phyloP scores from a whole-genome alignment of 64 coral and sea anemone genomes.

The Montipora capricornis region DNA sequence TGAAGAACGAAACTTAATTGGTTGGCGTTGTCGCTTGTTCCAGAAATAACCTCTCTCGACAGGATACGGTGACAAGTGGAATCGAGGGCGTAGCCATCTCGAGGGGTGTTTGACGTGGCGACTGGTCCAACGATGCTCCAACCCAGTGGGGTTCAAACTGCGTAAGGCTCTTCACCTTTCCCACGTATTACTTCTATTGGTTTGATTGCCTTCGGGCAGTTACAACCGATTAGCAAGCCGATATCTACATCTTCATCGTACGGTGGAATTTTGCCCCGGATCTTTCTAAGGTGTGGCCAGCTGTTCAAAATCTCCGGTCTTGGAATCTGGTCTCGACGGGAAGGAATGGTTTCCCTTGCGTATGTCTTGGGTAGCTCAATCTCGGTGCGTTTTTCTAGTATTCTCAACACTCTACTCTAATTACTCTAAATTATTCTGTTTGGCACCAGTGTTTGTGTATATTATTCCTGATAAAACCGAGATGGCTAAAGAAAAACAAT shows the following conservation, averaged over 20 bases:
- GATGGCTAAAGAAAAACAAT: too few relatives aligned
- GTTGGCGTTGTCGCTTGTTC: neutral
- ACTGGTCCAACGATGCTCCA: constrained; percentile 80
- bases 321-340: constrained; percentile 71
- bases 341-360: constrained; percentile 38
- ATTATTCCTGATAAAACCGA: too few relatives aligned
- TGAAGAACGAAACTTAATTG: neutral
- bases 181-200: constrained; percentile 71
- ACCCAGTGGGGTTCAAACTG: constrained; percentile 74
- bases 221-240: constrained; percentile 79
- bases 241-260: constrained; percentile 46
- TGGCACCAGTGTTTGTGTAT: too few relatives aligned
- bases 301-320: constrained; percentile 43
- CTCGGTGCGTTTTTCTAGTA: too few relatives aligned
- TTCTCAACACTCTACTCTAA: too few relatives aligned
- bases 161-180: constrained; percentile 74
- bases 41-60: neutral
- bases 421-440: too few relatives aligned
- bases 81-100: neutral
- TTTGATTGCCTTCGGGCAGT: constrained; percentile 81
- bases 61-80: neutral
- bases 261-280: constrained; percentile 56
- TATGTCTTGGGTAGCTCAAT: too few relatives aligned
- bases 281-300: constrained; percentile 70
- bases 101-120: neutral